Conservation (phyloP, 2,888 invertebrate species). For the Drosophila eohydei region DNA sequence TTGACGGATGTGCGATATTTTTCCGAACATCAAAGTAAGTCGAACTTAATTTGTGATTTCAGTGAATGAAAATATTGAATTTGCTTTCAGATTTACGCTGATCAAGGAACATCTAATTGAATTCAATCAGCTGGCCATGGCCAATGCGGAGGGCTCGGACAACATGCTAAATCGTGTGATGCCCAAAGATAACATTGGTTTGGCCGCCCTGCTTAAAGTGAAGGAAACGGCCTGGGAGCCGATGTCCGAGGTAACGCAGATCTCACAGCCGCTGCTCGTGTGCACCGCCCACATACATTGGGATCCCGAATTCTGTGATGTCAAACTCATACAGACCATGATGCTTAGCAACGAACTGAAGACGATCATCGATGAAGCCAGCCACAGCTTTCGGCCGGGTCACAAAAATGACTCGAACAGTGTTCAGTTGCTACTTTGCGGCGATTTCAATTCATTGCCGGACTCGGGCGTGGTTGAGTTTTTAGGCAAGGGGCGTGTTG, state of each 20-base stretch:
- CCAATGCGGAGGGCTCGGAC: constrained; percentile 98
- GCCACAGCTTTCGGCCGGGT: constrained; percentile 90
- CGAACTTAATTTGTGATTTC: not conserved
- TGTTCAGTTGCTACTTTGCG: constrained; percentile 97
- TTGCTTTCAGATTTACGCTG: constrained; percentile 92
- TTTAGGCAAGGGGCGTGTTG: constrained; percentile 94
- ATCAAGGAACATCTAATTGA: constrained; percentile 98
- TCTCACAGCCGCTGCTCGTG: constrained; percentile 93
- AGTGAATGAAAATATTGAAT: not conserved
- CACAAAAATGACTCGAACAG: constrained; percentile 90
- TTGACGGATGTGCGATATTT: constrained; percentile 99
- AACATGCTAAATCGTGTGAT: constrained; percentile 99
- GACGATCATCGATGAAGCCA: constrained; percentile 93
- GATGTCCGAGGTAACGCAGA: constrained; percentile 90
- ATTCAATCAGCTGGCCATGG: constrained; percentile 99
- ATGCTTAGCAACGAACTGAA: constrained; percentile 98
- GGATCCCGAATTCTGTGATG: constrained; percentile 99
- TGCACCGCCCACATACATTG: constrained; percentile 99
- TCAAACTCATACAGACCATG: constrained; percentile 99
- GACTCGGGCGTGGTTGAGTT: constrained; percentile 99
- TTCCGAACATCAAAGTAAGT: constrained; percentile 96
- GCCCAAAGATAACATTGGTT: constrained; percentile 99
- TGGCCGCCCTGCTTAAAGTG: constrained; percentile 97
- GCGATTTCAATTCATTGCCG: constrained; percentile 99
- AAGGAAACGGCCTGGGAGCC: constrained; percentile 98